A percentile compares a stretch with the other conserved stretches of the same genome.
Evolutionary conservation across 2,888 invertebrate genomes (phyloP).

Genomic region (Cheilosia impressa): DNA sequence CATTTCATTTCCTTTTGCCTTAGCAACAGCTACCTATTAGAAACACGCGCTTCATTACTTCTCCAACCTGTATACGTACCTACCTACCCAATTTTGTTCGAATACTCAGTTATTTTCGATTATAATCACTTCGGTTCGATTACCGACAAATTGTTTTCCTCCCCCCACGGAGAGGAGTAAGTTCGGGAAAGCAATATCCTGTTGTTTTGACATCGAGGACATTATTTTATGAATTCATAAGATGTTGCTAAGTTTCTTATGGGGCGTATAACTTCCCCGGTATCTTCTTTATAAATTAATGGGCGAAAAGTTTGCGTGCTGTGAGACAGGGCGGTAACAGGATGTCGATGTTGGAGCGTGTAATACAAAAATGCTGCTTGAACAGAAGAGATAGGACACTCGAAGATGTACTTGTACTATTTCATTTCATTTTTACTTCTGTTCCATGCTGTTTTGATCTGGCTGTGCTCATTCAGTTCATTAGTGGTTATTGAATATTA

Average conservation of each 20-base stretch:
- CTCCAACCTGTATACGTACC: neutral
- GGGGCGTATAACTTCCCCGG: constrained; percentile 23
- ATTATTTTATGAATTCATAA: constrained; percentile 41
- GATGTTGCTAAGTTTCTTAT: constrained; percentile 23
- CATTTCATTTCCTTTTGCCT: too few relatives aligned
- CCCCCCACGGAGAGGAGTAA: neutral
- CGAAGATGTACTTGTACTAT: neutral
- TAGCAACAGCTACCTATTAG: too few relatives aligned
- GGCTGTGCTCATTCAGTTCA: too few relatives aligned
- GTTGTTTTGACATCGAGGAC: constrained; percentile 19
- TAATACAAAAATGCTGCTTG: neutral
- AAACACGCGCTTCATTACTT: neutral
- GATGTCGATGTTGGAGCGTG: neutral
- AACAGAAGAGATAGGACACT: neutral
- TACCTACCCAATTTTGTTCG: neutral
- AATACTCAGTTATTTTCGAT: constrained; percentile 38
- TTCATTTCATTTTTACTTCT: neutral
- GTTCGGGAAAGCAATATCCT: constrained; percentile 6
- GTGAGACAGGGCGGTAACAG: neutral
- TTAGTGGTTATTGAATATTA: too few relatives aligned
- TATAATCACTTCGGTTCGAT: constrained; percentile 48
- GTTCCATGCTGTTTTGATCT: too few relatives aligned
- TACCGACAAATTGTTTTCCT: constrained; percentile 41
- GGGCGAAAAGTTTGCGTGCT: neutral
- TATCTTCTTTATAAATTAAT: constrained; percentile 31